These are phyloP conservation scores for Cranoglanis bouderius DNA, from an alignment of 2,113 vertebrate species.

Conservation along the genomic window DNA sequence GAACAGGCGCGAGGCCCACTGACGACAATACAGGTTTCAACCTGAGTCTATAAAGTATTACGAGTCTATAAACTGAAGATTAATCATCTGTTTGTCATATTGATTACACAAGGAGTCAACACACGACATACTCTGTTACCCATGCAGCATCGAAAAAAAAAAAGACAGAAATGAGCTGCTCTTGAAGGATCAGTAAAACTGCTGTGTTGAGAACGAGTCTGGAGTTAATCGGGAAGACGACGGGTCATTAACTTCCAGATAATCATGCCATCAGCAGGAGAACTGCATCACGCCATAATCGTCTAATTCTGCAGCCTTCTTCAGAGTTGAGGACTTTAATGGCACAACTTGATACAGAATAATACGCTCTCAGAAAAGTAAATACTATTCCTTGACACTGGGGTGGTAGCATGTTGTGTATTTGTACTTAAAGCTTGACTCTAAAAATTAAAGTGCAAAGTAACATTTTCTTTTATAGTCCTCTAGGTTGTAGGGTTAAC, in stretches of 20 bases:
- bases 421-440: neutral
- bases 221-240: conserved; percentile 28
- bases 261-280: conserved; percentile 26
- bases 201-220: neutral
- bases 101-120: conserved; percentile 13
- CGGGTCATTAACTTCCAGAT: conserved; percentile 32
- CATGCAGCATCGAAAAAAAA: neutral
- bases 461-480: neutral
- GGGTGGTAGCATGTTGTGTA: too few relatives aligned
- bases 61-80: conserved; percentile 24
- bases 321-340: neutral
- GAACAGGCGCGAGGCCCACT: too few relatives aligned
- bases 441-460: neutral
- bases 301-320: neutral
- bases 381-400: neutral
- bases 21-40: neutral
- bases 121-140: conserved; percentile 23
- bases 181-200: conserved; percentile 9
- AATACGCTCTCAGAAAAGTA: neutral
- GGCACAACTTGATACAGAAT: neutral
- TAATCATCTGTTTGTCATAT: conserved; percentile 28
- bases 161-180: neutral
- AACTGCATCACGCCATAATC: neutral
- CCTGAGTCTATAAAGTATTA: conserved; percentile 23
- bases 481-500: neutral